Conservation (phyloP, 2,113 vertebrate species). For the Stegostoma tigrinum region DNA sequence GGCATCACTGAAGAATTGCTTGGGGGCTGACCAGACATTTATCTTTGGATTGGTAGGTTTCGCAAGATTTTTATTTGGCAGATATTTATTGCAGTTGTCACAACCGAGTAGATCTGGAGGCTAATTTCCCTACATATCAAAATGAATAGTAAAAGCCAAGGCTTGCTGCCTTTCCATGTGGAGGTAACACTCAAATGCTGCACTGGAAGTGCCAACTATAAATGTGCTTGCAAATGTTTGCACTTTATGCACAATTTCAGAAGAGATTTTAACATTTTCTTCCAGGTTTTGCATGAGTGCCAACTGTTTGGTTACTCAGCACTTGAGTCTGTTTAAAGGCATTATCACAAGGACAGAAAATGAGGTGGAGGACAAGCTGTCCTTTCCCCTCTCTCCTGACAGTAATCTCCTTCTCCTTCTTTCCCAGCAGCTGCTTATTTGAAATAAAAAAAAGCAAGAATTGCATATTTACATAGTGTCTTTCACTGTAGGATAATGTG, state of each 20-base stretch:
- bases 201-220: background rate
- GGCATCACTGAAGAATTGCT: background rate
- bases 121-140: background rate
- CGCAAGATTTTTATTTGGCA: background rate
- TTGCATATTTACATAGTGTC: background rate
- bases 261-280: background rate
- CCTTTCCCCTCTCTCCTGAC: background rate
- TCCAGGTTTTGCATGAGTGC: background rate
- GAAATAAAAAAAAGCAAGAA: background rate
- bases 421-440: background rate
- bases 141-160: background rate
- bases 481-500: background rate
- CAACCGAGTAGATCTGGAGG: background rate
- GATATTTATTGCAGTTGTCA: background rate
- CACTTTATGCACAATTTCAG: slow-evolving; percentile 18
- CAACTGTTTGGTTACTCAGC: background rate
- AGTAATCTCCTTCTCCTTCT: background rate
- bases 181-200: background rate
- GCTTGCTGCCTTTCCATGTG: background rate
- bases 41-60: background rate
- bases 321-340: background rate
- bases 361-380: background rate
- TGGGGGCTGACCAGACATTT: background rate
- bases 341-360: background rate
- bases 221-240: slow-evolving; percentile 9